Percentiles rank a stretch among this genome's conserved stretches.
phyloP scores from a whole-genome alignment of 35 echinoderm and acorn worm genomes.

The Holothuria glaberrima region DNA sequence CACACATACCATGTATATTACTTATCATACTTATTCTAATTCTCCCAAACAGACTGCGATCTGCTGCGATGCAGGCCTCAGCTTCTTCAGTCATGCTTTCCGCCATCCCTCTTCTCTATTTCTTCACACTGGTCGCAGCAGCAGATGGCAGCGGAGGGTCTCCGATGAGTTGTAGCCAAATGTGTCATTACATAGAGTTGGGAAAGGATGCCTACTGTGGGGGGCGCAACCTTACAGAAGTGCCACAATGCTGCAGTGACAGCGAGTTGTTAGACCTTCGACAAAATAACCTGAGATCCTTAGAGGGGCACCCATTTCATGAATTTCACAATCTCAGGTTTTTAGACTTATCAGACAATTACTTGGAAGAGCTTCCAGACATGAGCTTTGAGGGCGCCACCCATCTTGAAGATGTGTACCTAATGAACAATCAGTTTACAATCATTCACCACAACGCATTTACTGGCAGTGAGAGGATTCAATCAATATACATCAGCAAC shows the following conservation, averaged over 20 bases:
- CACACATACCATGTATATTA: too few relatives aligned
- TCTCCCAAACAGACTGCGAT: too few relatives aligned
- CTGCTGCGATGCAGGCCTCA: slow-evolving; percentile 17
- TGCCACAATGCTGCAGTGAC: slow-evolving; percentile 47
- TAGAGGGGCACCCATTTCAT: neutral
- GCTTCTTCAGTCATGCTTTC: too few relatives aligned
- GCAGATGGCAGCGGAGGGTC: neutral
- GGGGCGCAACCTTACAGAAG: slow-evolving; percentile 22
- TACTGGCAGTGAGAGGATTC: slow-evolving; percentile 3
- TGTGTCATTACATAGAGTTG: slow-evolving; percentile 30
- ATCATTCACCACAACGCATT: slow-evolving; percentile 40
- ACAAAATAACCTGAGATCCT: slow-evolving; percentile 35
- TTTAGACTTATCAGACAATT: slow-evolving; percentile 60
- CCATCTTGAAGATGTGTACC: slow-evolving; percentile 48
- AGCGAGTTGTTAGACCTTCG: slow-evolving; percentile 57
- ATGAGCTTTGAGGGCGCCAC: slow-evolving; percentile 23
- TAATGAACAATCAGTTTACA: slow-evolving; percentile 52
- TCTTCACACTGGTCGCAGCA: neutral
- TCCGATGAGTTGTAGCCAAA: slow-evolving; percentile 40
- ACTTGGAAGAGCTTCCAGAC: slow-evolving; percentile 8
- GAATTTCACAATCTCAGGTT: slow-evolving; percentile 45
- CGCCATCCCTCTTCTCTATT: neutral
- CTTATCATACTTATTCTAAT: too few relatives aligned
- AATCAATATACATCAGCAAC: slow-evolving; percentile 56
- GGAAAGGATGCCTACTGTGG: slow-evolving; percentile 56